A percentile compares a stretch with the other conserved stretches of the same genome.
phyloP scores from a whole-genome alignment of 1,140 invertebrate genomes.

The Holotrichia oblita region DNA sequence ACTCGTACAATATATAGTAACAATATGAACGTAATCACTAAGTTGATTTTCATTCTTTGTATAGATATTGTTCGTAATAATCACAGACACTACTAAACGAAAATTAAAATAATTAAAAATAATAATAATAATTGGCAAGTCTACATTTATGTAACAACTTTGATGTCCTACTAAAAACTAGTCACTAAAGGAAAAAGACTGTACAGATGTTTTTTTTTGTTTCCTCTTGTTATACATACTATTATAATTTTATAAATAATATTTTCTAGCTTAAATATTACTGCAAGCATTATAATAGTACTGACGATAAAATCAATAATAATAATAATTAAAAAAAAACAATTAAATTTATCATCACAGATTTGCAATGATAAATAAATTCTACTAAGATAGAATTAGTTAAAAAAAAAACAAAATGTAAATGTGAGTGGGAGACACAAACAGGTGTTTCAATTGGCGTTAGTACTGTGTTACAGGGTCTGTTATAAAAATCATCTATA shows the following conservation, averaged over 20 bases:
- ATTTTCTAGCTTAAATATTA: background rate
- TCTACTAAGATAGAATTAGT: constrained; percentile 12
- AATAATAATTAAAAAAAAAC: constrained; percentile 11
- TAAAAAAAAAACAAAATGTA: too few species aligned
- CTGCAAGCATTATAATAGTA: too few species aligned
- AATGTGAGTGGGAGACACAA: too few species aligned
- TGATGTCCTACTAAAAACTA: background rate
- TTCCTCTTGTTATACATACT: background rate
- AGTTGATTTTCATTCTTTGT: background rate
- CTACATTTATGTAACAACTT: background rate
- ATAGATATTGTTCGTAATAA: constrained; percentile 25
- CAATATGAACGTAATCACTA: background rate
- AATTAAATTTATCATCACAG: constrained; percentile 36
- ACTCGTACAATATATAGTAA: background rate
- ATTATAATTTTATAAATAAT: background rate
- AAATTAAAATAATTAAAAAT: constrained; percentile 16
- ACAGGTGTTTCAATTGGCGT: background rate
- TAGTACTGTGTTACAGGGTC: constrained; percentile 19
- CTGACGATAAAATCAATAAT: background rate
- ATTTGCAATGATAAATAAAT: constrained; percentile 28
- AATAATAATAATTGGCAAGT: constrained; percentile 21
- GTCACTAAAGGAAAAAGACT: background rate
- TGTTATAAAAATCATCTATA: background rate
- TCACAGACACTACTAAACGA: constrained; percentile 29
- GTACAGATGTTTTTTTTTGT: constrained; percentile 6